Conservation (phyloP, 2,888 invertebrate species). For the Drosophila prostipennis region DNA sequence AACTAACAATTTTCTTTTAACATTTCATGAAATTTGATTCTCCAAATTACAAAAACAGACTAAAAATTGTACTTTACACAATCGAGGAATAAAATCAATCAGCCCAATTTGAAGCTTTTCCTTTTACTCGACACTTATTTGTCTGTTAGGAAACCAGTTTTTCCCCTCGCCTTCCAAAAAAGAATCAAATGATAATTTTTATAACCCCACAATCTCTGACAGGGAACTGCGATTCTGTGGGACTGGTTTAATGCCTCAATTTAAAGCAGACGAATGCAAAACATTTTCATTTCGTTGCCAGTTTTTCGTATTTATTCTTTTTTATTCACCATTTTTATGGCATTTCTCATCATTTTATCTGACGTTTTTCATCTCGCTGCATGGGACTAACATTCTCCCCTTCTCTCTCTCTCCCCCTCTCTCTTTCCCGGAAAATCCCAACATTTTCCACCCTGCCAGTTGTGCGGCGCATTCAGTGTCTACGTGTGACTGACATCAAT, state of each 20-base stretch:
- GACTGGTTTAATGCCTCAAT: slow-evolving; percentile 29
- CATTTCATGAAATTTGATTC: too few relatives aligned
- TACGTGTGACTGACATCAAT: slow-evolving; percentile 83
- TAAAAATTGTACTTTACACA: neutral
- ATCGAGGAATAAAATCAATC: neutral
- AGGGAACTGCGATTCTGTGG: slow-evolving; percentile 15
- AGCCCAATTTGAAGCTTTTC: neutral
- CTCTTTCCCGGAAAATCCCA: slow-evolving; percentile 14
- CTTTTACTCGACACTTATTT: neutral
- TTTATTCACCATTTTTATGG: slow-evolving; percentile 56
- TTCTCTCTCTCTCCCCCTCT: neutral
- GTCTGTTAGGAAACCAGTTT: neutral
- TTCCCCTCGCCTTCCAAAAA: slow-evolving; percentile 9
- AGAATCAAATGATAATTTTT: slow-evolving; percentile 32
- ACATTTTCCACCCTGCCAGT: slow-evolving; percentile 48
- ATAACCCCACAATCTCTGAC: slow-evolving; percentile 42
- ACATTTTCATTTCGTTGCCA: slow-evolving; percentile 41
- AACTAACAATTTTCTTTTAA: too few relatives aligned
- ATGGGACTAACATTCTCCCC: slow-evolving; percentile 32
- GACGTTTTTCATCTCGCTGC: slow-evolving; percentile 53
- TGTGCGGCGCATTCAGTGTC: slow-evolving; percentile 70
- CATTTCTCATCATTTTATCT: slow-evolving; percentile 73
- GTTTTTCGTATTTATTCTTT: slow-evolving; percentile 34
- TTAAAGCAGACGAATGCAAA: slow-evolving; percentile 58
- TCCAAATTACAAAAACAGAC: neutral